A percentile compares a stretch with the other conserved stretches of the same genome.
phyloP scores from a whole-genome alignment of 2,888 invertebrate genomes.

The Drosophila nigricruria region DNA sequence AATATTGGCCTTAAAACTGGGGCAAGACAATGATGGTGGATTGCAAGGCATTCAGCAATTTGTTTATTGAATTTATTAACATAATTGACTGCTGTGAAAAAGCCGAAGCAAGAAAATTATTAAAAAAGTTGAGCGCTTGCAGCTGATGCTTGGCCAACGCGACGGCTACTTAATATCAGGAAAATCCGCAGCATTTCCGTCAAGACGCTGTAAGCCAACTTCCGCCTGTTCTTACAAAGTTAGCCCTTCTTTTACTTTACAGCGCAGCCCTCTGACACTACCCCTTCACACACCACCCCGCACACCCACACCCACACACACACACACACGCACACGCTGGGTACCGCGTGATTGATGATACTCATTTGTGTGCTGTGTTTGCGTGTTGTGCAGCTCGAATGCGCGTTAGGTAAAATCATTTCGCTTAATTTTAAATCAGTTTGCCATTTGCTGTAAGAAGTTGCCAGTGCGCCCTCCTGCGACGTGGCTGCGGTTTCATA shows the following conservation, averaged over 20 bases:
- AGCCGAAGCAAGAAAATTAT: conserved; percentile 42
- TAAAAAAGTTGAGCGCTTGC: conserved; percentile 55
- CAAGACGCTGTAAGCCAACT: conserved; percentile 12
- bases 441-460: conserved; percentile 66
- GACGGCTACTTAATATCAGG: conserved; percentile 46
- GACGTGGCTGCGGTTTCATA: conserved; percentile 60
- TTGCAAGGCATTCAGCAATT: conserved; percentile 39
- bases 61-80: conserved; percentile 73
- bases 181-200: conserved; percentile 54
- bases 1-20: conserved; percentile 27
- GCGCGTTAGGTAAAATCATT: conserved; percentile 68
- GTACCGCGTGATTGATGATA: conserved; percentile 71
- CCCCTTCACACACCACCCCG: neutral
- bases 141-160: conserved; percentile 49
- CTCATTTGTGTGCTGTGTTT: conserved; percentile 63
- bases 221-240: conserved; percentile 45
- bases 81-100: conserved; percentile 67
- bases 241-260: conserved; percentile 18
- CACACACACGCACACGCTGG: neutral
- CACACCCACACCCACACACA: neutral
- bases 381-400: conserved; percentile 20
- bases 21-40: conserved; percentile 25
- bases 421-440: conserved; percentile 80
- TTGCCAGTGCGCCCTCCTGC: conserved; percentile 18
- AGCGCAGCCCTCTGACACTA: conserved; percentile 15